These are phyloP conservation scores for Perognathus longimembris DNA, from an alignment of 2,113 vertebrate genomes.

Conservation along the genomic window DNA sequence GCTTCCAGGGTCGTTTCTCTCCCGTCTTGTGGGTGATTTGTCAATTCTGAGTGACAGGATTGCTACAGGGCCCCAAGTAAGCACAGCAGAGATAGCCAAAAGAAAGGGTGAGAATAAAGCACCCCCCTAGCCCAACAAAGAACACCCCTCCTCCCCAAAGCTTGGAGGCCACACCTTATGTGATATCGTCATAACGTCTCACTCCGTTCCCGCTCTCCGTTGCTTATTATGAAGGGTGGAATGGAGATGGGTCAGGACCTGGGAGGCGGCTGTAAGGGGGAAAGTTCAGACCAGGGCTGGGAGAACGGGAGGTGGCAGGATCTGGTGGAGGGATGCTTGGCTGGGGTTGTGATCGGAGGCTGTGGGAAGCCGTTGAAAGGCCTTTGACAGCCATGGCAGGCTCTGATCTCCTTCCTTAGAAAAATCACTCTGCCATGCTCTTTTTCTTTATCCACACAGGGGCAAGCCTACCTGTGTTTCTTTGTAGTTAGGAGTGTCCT, in stretches of 20 bases:
- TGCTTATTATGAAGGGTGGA: neutral
- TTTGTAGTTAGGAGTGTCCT: neutral
- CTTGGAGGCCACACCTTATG: neutral
- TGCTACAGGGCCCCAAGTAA: neutral
- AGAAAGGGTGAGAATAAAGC: neutral
- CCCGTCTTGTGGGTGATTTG: neutral
- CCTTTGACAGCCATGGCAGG: neutral
- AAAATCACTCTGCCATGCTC: neutral
- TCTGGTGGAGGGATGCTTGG: neutral
- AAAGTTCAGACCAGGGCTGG: rapidly evolving
- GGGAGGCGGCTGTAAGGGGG: neutral
- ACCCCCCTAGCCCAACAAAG: neutral
- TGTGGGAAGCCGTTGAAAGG: neutral
- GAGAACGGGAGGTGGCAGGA: neutral
- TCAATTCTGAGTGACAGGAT: neutral
- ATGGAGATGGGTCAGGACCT: neutral
- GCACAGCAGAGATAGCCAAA: neutral
- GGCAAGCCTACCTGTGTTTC: neutral
- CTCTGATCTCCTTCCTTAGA: neutral
- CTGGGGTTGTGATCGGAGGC: neutral
- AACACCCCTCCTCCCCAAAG: neutral
- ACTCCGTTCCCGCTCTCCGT: neutral
- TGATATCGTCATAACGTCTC: neutral
- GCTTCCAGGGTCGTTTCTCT: neutral
- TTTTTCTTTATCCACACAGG: neutral